Conservation (phyloP, 23 tunicate genomes). For the Clavelina lepadiformis region DNA sequence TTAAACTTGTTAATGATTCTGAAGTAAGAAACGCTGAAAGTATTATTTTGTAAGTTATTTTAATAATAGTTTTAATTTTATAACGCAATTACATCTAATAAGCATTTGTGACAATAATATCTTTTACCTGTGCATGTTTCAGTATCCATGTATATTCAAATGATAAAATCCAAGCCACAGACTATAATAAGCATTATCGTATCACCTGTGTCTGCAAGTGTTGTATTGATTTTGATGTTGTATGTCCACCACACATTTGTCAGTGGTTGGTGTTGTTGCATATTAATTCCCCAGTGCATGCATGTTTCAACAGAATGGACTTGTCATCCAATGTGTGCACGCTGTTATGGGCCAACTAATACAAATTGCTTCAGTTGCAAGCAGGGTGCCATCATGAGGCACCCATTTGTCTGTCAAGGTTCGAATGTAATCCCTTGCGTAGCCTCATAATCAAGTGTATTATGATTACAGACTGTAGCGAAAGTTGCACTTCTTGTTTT, state of each 20-base stretch:
- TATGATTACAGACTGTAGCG: conserved; percentile 60
- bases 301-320: conserved; percentile 62
- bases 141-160: too few relatives aligned
- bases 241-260: not conserved
- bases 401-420: conserved; percentile 93
- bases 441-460: conserved; percentile 15
- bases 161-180: too few relatives aligned
- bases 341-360: conserved; percentile 78
- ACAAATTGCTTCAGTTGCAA: conserved; percentile 69
- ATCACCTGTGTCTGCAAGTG: too few relatives aligned
- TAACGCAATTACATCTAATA: too few relatives aligned
- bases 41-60: too few relatives aligned
- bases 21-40: too few relatives aligned
- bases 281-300: not conserved
- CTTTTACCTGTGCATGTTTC: too few relatives aligned
- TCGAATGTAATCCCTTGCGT: not conserved
- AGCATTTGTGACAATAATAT: too few relatives aligned
- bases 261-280: not conserved
- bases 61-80: too few relatives aligned
- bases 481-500: conserved; percentile 55
- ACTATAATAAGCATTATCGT: too few relatives aligned
- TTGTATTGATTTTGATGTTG: conserved; percentile 1
- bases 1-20: too few relatives aligned
- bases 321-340: conserved; percentile 74
- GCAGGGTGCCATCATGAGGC: conserved; percentile 77